phyloP scores from a whole-genome alignment of 2,797 vertebrate genomes.

The Sebastes iracundus region DNA sequence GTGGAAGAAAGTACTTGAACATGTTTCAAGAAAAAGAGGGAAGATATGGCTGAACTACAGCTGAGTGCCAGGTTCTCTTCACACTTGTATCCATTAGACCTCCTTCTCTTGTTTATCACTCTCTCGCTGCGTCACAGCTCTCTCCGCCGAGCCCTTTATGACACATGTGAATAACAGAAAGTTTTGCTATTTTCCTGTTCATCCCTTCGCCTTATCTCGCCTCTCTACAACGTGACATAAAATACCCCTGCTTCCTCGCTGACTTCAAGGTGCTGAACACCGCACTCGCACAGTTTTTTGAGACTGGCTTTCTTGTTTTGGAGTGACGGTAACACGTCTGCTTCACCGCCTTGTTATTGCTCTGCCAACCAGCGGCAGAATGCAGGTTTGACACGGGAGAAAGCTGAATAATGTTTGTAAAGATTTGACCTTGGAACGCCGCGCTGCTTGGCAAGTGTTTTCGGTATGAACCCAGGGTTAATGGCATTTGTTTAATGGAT shows the following conservation, averaged over 20 bases:
- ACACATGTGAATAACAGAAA: slow-evolving; percentile 22
- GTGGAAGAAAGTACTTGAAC: not conserved
- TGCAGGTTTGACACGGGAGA: slow-evolving; percentile 4
- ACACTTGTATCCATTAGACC: slow-evolving; percentile 15
- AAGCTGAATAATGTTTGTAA: slow-evolving; percentile 10
- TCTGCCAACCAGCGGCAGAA: not conserved
- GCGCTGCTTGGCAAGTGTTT: not conserved
- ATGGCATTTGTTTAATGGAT: slow-evolving; percentile 51
- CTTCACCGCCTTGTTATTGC: slow-evolving; percentile 28
- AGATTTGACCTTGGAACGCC: slow-evolving; percentile 34
- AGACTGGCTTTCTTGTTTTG: slow-evolving; percentile 38
- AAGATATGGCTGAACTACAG: not conserved
- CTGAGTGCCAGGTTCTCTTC: not conserved
- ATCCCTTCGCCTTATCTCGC: not conserved
- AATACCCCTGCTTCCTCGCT: slow-evolving; percentile 3
- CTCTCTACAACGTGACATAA: slow-evolving; percentile 26
- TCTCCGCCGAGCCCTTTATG: not conserved
- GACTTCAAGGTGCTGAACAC: slow-evolving; percentile 24
- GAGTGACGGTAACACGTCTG: slow-evolving; percentile 27
- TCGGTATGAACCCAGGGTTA: slow-evolving; percentile 31
- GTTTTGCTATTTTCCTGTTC: slow-evolving; percentile 9
- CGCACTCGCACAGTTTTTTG: slow-evolving; percentile 15
- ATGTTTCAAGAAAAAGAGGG: not conserved
- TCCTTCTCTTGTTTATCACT: slow-evolving; percentile 14
- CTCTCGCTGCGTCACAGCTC: not conserved